Base-by-base conservation (phyloP, 2,797 vertebrate genomes). In the Simalia tracyae region DNA sequence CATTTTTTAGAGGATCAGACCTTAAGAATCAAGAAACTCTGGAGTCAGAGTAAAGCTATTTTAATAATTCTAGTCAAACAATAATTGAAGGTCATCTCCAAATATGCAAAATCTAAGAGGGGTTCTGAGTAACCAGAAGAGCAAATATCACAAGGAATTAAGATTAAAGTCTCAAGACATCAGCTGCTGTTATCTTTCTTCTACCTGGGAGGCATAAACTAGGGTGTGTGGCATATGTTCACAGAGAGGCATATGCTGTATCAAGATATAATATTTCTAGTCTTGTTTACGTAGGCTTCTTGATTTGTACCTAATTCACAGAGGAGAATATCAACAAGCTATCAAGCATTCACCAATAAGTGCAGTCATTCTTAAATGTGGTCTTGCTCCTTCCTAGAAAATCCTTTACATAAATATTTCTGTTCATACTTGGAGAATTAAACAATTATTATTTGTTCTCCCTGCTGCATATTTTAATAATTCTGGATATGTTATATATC, bases 1-100 rank as follows among this genome's bases (percentile, higher is more conserved):
- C 91, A 91, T 89, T 92, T 96, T 89, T 90, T 84, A 88, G 92
- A 94, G 60, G 90, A 89, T 87, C 91, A 90, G 84, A 93, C 92
- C 64, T 92, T 94, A 93, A 93, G 91, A 89, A 87, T 88, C 76
- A 87, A 92, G 92, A 95, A 95, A 94, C 93, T 94, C 89, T 92
- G 87, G 72, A 90, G 95, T 93, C 54, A 90, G 91, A 92, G 91
- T 89, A 94, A 96, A 96, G 42, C 66, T 63, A 93, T 68, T 93
- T 93, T 93, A 66, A 59, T 56, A 90, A n/a, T 42, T 88, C 84
- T 57, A 46, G 31, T 91, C 93, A 95, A 57, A 59, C 90, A 64
- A 92, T 76, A 91, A 68, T 93, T 46, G 90, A 84, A 94, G 93
- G 76, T 26, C 54, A 2, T 0, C 91, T 56, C 14, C 8, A 84